Base-by-base conservation (phyloP, 2,797 vertebrate genomes). In the Phrynocephalus forsythii region DNA sequence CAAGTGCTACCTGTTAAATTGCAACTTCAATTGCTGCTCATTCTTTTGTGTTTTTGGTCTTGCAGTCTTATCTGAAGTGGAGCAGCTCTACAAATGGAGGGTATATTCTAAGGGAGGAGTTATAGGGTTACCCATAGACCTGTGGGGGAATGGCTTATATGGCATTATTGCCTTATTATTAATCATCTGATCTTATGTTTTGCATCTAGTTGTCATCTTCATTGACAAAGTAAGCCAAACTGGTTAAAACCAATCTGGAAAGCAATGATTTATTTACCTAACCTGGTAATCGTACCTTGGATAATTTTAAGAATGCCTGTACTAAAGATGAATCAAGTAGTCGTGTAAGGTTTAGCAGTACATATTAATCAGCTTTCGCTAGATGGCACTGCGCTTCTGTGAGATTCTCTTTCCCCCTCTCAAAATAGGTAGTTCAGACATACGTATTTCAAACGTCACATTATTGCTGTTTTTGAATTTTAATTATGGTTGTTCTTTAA, bases 351-450 rank as follows among this genome's bases (percentile, higher is more conserved):
- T 33, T 66, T 48, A 71, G 22, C 1, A 60, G 10, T 0, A 1
- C 71, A 20, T 5, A 56, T 8, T 50, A 16, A 30, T 4, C 48
- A 30, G 1, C 24, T 77, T 81, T 92, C 95, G 87, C 91, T n/a
- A 86, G 95, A 85, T 94, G 94, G 94, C 94, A 92, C 72, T 91
- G 91, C 22, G 3, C 33, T 86, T 81, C 83, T 90, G 76, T 0
- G 1, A 87, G 86, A 91, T 2, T 33, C 5, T 13, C n/a, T 30
- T 24, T 30, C n/a, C 10, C 5, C 13, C 2, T 28, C 20, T 63
- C 60, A 63, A 63, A 20, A 63, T 63, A 63, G 13, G 18, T 16
- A 60, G 56, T 60, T 10, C 56, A 60, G 56, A 44, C 3, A 44
- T 60, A 60, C 15, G 1, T 0, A 4, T 0, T 26, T 63, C 63